Percentiles rank a stretch among this genome's conserved stretches.
These are phyloP conservation scores for Apteryx owenii DNA, from an alignment of 2,113 vertebrate species.

Conservation along the genomic window DNA sequence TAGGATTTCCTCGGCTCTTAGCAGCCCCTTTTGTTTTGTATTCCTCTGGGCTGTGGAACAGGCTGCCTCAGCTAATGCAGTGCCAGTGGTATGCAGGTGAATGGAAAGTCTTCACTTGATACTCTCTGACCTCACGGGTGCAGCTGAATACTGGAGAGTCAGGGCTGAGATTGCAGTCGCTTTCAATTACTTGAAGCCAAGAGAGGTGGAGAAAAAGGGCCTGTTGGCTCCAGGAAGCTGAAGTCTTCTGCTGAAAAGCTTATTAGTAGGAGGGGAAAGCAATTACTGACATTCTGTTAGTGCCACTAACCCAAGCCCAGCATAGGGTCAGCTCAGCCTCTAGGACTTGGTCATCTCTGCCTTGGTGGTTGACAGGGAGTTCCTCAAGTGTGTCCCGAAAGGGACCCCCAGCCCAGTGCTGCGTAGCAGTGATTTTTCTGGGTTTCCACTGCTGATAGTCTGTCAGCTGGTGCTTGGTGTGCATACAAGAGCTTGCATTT, in stretches of 20 bases:
- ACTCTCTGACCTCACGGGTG: slow-evolving; percentile 71
- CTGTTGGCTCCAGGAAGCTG: slow-evolving; percentile 76
- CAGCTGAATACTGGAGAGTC: slow-evolving; percentile 75
- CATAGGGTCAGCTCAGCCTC: background rate
- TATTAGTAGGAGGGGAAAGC: slow-evolving; percentile 78
- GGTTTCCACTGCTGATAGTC: background rate
- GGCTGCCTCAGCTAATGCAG: slow-evolving; percentile 25
- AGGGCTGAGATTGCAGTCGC: slow-evolving; percentile 77
- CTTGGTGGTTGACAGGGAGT: background rate
- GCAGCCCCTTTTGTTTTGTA: background rate
- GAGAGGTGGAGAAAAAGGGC: slow-evolving; percentile 73
- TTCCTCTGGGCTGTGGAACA: background rate
- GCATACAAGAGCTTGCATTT: fast-evolving
- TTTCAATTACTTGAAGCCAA: slow-evolving; percentile 77
- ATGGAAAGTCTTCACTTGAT: slow-evolving; percentile 81
- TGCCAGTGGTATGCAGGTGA: slow-evolving; percentile 9
- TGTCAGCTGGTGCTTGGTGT: background rate
- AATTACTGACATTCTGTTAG: slow-evolving; percentile 72
- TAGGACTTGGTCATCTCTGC: background rate
- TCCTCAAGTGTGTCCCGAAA: background rate
- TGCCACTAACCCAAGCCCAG: background rate
- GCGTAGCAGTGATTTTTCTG: background rate
- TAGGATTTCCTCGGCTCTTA: background rate
- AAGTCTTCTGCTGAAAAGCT: slow-evolving; percentile 77
- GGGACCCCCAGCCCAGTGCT: background rate